Evolutionary conservation across 35 echinoderm and acorn worm genomes (phyloP).

Genomic region (Eucidaris tribuloides): DNA sequence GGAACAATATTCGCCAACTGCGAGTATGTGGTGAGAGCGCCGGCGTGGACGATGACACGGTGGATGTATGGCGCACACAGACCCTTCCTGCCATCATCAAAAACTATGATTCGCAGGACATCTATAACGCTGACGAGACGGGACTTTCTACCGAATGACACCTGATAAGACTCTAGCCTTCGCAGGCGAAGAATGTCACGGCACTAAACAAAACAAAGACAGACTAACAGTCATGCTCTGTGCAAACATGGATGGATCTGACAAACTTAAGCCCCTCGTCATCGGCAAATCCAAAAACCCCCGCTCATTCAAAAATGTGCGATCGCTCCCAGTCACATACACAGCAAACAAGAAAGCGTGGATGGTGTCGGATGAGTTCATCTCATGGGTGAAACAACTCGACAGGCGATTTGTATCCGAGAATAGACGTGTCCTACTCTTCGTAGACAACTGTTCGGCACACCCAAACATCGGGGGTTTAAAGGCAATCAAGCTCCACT

Average conservation of each 20-base stretch:
- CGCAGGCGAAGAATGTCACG: slow-evolving; percentile 24
- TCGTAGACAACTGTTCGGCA: slow-evolving; percentile 26
- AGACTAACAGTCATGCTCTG: slow-evolving; percentile 8
- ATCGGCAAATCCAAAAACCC: slow-evolving; percentile 23
- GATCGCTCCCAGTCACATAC: not conserved
- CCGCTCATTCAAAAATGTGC: slow-evolving; percentile 15
- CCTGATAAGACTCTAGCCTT: slow-evolving; percentile 24
- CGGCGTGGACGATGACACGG: not conserved
- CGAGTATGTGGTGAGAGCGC: not conserved
- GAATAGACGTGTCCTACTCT: not conserved
- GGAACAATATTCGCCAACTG: not conserved
- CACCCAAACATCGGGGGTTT: not conserved
- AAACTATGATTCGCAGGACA: not conserved
- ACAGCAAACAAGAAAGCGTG: slow-evolving; percentile 20
- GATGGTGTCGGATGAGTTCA: slow-evolving; percentile 28
- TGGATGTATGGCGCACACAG: not conserved
- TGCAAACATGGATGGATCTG: slow-evolving; percentile 12
- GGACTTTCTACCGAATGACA: slow-evolving; percentile 4
- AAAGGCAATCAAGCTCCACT: not conserved
- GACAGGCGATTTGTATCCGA: not conserved
- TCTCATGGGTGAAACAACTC: not conserved
- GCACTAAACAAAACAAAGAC: slow-evolving; percentile 26
- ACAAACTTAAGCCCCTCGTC: slow-evolving; percentile 29
- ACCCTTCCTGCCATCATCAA: not conserved
- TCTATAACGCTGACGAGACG: not conserved